Base-by-base conservation (phyloP, 2,888 invertebrate species). In the Parascotia fuliginaria region DNA sequence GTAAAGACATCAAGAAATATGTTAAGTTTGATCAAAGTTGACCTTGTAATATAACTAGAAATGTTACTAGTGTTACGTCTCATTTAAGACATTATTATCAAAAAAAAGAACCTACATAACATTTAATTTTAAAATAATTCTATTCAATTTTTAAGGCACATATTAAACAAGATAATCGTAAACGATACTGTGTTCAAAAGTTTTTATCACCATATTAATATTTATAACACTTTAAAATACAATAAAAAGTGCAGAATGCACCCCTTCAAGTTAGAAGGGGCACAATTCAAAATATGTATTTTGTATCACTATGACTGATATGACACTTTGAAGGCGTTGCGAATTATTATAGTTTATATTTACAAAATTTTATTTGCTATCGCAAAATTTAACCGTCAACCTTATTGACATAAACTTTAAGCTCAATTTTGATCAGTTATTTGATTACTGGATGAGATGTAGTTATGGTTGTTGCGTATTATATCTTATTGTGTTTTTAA, bases 311-410 rank as follows among this genome's bases (percentile, higher is more conserved):
- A 87, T 91, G 89, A 91, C 80, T 88, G 89, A 92, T 92, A 90
- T 91, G 91, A 91, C 91, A 91, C 80, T 83, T 85, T 83, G 85
- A 88, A 91, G 91, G 91, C 91, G 90, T 91, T 87, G 66, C 92
- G 87, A 92, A 92, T 91, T 87, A 87, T 75, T 80, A 76, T 75
- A 78, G 65, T 68, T 75, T 59, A 64, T 66, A 58, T 49, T 3
- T 28, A 46, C 63, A 60, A 67, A 42, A 6, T 31, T 57, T 28
- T 7, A 14, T 11, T 28, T 7, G 3, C 0, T 24, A 29, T 42
- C 12, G 11, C 19, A 31, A 22, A n/a, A 33, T n/a, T 2, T 2
- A 4, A 0, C 0, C 7, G 7, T 9, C 28, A 28, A 1, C 39
- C 59, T 65, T 79, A 73, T 53, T 3, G 0, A 1, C 1, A 13